Conservation (phyloP, 2,888 invertebrate genomes). For the Plagiodera versicolora region DNA sequence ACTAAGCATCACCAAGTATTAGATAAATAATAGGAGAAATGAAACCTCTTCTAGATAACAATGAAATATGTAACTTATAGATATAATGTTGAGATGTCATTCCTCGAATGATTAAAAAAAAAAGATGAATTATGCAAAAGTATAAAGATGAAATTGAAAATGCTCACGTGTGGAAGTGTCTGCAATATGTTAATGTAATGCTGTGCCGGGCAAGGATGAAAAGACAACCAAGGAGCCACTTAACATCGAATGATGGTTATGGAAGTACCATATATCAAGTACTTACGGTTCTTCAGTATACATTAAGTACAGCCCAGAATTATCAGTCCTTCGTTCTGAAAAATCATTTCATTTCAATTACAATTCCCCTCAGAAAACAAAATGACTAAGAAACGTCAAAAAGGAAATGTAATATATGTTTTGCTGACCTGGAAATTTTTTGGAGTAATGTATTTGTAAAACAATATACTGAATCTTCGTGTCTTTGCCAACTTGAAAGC, state of each 20-base stretch:
- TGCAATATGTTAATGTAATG: constrained; percentile 22
- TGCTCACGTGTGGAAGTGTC: constrained; percentile 22
- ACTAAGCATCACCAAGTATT: neutral
- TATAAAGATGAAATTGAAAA: constrained; percentile 13
- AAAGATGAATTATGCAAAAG: constrained; percentile 5
- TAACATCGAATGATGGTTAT: constrained; percentile 25
- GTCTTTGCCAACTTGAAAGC: constrained; percentile 85
- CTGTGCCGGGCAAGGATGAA: constrained; percentile 20
- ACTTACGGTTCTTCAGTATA: constrained; percentile 75
- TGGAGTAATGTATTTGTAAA: constrained; percentile 72
- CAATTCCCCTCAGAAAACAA: neutral
- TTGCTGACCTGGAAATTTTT: constrained; percentile 45
- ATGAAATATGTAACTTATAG: no score
- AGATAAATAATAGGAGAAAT: neutral
- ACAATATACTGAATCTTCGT: constrained; percentile 87
- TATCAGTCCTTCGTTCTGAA: constrained; percentile 76
- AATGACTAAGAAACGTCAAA: no score
- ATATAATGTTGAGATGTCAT: neutral
- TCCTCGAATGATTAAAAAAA: constrained; percentile 10
- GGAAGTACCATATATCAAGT: constrained; percentile 20
- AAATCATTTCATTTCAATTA: no score
- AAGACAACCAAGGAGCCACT: constrained; percentile 22
- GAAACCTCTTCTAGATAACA: no score
- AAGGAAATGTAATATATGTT: no score
- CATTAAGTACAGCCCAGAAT: constrained; percentile 80